Base-by-base conservation (phyloP, 2,888 invertebrate genomes). In the Ennomos fuscantarius region DNA sequence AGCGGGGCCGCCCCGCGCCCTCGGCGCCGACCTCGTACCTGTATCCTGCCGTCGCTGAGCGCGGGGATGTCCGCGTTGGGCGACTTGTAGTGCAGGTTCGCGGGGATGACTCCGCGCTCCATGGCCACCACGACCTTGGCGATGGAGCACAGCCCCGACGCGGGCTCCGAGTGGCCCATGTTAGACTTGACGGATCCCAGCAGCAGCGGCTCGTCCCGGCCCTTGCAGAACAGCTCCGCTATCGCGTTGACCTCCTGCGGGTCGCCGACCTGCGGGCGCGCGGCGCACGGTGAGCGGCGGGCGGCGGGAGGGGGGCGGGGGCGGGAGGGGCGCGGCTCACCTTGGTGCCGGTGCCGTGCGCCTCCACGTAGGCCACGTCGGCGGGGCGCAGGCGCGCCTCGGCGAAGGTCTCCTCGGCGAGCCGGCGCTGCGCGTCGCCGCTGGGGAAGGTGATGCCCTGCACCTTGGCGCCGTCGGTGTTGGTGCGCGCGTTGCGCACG, bases 271-370 rank as follows among this genome's bases (percentile, higher is more conserved):
- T 93, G 72, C n/a, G 24, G 42, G 9, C 12, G 36, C 15, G 39
- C 46, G 13, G 39, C 12, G 42, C 15, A 43, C 11, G 33, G 13
- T 24, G 37, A 39, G 10, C n/a, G 13, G 31, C 31, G 8, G 12
- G 12, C 36, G 9, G 33, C 8, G 1, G 12, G 12, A 40, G 9
- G 43, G 33, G 13, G n/a, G 8, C 36, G 13, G 0, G 35, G 12
- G 44, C 12, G 44, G n/a, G 8, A 9, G 41, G 8, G n/a, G 15
- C 10, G 47, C 15, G 8, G 24, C 60, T 43, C 65, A 94, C 96
- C 93, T 99, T 99, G 9, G 99, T 99, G 57, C 99, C 99, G 13
- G 99, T 99, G 53, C 99, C 99, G 87, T 99, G 99, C 49, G 99
- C 98, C 89, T 99, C 99, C 1, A 99, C 96, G 85, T 99, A 99